Base-by-base conservation (phyloP, 2,888 invertebrate species). In the Chrysolina oricalcia region DNA sequence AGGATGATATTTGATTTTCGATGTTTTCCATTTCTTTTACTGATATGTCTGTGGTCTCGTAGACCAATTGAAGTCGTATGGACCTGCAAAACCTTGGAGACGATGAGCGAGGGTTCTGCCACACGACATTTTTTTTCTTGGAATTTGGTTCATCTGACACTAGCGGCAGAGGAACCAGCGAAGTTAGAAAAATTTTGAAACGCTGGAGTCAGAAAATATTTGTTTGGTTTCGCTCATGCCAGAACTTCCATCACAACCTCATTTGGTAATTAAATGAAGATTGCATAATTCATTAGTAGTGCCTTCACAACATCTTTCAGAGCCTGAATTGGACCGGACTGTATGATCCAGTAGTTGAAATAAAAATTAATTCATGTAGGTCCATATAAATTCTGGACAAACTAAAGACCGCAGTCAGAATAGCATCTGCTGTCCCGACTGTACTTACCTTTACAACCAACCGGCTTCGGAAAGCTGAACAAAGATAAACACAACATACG, bases 171-270 rank as follows among this genome's bases (percentile, higher is more conserved):
- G 70, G 65, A 43, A 64, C 65, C 6, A 74, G 46, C 11, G 59
- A 71, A 27, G 63, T 72, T 19, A 70, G n/a, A 65, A 74, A 74
- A 15, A 73, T 56, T 23, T 62, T 53, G 73, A 69, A 13, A 48
- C 48, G 17, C 63, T 13, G 66, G 19, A n/a, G 59, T 70, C 65
- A 27, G 64, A 9, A 69, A 68, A 68, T 65, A 27, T 71, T 63
- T 78, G 74, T 62, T 76, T 74, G 40, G 76, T 75, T 43, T 40
- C 23, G 53, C 76, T 78, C 66, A 73, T 43, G 4, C 78, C 76
- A 21, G 75, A 78, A 46, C 65, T 76, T 66, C 75, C 78, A 71
- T 78, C 75, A 65, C 75, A 80, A 63, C 77, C 75, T 75, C 78
- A n/a, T 43, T 80, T 78, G 35, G 59, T 67, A 75, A 27, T 56